Percentiles rank a stretch among this genome's conserved stretches.
These are phyloP conservation scores for Patella caerulea DNA, from an alignment of 2,888 invertebrate species.

Conservation along the genomic window DNA sequence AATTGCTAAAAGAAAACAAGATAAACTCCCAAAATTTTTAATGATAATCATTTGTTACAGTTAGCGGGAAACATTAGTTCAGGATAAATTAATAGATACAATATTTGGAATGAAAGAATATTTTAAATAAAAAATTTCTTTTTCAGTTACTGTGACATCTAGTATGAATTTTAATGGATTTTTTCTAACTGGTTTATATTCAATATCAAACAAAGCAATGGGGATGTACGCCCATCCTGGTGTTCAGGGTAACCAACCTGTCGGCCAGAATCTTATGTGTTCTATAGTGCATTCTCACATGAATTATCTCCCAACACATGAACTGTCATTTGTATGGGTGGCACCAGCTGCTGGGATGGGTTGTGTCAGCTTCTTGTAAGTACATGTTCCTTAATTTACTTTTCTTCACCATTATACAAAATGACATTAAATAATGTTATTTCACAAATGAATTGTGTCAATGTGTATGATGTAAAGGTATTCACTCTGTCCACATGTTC, in stretches of 20 bases:
- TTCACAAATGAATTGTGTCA: neutral
- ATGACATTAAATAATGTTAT: neutral
- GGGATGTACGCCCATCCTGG: conserved; percentile 31
- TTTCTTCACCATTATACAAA: neutral
- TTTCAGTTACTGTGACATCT: conserved; percentile 65
- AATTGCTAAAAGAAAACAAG: too few relatives aligned
- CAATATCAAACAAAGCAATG: conserved; percentile 51
- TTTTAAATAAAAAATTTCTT: too few relatives aligned
- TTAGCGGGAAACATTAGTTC: too few relatives aligned
- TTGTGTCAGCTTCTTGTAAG: conserved; percentile 71
- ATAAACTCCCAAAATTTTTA: too few relatives aligned
- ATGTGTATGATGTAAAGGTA: neutral
- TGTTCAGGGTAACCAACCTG: conserved; percentile 36
- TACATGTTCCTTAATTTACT: conserved; percentile 17
- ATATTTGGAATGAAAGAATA: too few relatives aligned
- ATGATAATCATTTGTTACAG: too few relatives aligned
- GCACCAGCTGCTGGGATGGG: conserved; percentile 70
- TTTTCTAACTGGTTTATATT: conserved; percentile 69
- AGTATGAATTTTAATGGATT: conserved; percentile 70
- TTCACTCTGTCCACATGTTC: too few relatives aligned
- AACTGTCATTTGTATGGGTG: conserved; percentile 67
- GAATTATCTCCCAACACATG: conserved; percentile 57
- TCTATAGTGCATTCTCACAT: conserved; percentile 68
- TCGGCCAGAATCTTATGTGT: conserved; percentile 66
- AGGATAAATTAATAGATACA: too few relatives aligned